These are phyloP conservation scores for Pongo pygmaeus DNA, from an alignment of 2,113 vertebrate species.

Conservation along the genomic window DNA sequence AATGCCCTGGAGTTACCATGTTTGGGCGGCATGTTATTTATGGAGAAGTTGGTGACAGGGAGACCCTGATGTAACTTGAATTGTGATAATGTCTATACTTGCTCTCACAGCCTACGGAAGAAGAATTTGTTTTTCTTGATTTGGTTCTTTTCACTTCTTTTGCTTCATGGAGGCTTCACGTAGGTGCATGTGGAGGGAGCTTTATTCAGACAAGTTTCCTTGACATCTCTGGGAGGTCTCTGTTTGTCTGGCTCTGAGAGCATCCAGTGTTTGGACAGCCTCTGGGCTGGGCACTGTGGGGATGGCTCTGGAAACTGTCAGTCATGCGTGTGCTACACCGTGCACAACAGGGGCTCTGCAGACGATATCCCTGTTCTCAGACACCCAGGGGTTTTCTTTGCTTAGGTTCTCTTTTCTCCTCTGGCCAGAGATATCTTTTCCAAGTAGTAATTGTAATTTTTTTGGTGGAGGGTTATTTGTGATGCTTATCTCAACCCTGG, in stretches of 20 bases:
- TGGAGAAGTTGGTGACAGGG: not conserved
- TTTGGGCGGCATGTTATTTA: not conserved
- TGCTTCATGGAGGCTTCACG: not conserved
- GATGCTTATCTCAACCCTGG: not conserved
- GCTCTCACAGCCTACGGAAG: not conserved
- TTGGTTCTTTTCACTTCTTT: not conserved
- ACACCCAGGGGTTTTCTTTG: too few relatives aligned
- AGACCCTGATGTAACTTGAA: not conserved
- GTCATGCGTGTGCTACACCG: accelerated
- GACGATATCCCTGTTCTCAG: accelerated
- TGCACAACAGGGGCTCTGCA: not conserved
- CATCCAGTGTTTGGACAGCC: not conserved
- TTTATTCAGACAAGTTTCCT: accelerated
- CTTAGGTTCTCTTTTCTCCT: too few relatives aligned
- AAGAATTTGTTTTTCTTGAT: not conserved
- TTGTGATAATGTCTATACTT: not conserved
- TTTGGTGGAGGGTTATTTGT: not conserved
- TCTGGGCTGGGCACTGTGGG: not conserved
- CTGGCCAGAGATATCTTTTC: not conserved
- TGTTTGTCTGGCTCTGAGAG: not conserved
- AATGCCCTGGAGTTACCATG: not conserved
- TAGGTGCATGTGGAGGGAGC: not conserved
- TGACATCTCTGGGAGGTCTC: too few relatives aligned
- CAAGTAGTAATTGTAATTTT: not conserved
- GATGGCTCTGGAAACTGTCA: not conserved